Percentiles rank a stretch among this genome's conserved stretches.
Conservation (phyloP, 2,113 vertebrate genomes). For the Hypocryptadius cinnamomeus region DNA sequence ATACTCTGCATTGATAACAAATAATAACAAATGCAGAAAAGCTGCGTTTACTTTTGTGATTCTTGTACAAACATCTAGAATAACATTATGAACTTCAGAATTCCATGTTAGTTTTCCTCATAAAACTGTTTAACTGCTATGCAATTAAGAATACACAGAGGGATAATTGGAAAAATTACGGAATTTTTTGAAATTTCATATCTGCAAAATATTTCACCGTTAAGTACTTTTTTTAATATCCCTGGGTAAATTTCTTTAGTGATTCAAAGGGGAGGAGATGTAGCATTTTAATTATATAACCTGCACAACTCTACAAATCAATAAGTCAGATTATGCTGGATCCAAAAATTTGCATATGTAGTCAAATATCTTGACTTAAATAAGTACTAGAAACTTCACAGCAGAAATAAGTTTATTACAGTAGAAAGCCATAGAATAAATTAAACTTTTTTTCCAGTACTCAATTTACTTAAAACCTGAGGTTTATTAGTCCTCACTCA, state of each 20-base stretch:
- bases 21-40: background rate
- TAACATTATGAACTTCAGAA: background rate
- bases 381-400: background rate
- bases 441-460: background rate
- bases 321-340: background rate
- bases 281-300: background rate
- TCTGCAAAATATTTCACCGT: background rate
- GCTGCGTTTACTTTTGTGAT: background rate
- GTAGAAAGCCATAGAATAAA: background rate
- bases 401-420: background rate
- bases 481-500: accelerated
- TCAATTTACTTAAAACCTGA: background rate
- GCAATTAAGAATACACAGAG: background rate
- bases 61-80: background rate
- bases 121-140: background rate
- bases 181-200: accelerated
- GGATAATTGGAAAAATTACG: background rate
- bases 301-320: background rate
- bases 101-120: background rate
- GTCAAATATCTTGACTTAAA: background rate
- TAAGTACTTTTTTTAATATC: background rate
- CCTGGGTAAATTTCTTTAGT: background rate
- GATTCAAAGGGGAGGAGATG: background rate
- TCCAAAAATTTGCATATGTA: background rate
- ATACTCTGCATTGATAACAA: background rate